phyloP scores from a whole-genome alignment of 2,113 vertebrate species.

The Sorex fumeus region DNA sequence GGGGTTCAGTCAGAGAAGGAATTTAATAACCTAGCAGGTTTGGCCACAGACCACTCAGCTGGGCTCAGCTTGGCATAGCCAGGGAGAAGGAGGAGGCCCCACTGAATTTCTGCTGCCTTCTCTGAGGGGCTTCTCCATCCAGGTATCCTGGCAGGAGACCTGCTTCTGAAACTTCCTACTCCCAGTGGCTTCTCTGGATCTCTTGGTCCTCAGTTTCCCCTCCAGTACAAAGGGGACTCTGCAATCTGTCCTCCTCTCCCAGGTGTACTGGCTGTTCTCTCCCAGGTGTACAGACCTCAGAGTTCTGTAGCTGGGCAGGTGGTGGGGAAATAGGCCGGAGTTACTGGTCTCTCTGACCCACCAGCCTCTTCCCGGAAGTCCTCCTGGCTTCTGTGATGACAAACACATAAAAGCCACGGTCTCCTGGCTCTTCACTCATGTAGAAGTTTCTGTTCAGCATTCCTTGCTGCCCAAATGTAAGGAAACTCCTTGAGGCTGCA shows the following conservation, averaged over 20 bases:
- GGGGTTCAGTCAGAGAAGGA: background rate
- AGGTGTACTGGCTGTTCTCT: background rate
- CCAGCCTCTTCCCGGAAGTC: accelerated
- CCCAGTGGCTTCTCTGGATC: background rate
- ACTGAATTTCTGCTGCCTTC: background rate
- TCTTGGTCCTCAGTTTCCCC: background rate
- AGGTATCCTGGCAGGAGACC: no score
- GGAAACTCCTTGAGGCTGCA: background rate
- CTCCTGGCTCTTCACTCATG: background rate
- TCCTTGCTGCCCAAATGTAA: background rate
- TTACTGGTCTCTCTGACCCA: background rate
- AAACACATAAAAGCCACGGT: background rate
- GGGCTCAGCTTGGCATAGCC: background rate
- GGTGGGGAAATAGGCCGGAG: background rate
- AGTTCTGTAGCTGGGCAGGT: no score
- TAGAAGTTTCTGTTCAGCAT: background rate
- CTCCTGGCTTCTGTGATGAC: background rate
- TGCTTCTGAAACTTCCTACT: background rate
- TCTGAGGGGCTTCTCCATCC: background rate
- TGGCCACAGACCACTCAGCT: background rate
- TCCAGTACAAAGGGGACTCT: background rate
- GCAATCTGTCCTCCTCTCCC: background rate
- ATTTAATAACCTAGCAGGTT: background rate
- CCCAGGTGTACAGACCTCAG: background rate
- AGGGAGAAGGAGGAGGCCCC: background rate